A percentile compares a stretch with the other conserved stretches of the same genome.
phyloP scores from a whole-genome alignment of 2,888 invertebrate species.

The Psococerastis gibbosa region DNA sequence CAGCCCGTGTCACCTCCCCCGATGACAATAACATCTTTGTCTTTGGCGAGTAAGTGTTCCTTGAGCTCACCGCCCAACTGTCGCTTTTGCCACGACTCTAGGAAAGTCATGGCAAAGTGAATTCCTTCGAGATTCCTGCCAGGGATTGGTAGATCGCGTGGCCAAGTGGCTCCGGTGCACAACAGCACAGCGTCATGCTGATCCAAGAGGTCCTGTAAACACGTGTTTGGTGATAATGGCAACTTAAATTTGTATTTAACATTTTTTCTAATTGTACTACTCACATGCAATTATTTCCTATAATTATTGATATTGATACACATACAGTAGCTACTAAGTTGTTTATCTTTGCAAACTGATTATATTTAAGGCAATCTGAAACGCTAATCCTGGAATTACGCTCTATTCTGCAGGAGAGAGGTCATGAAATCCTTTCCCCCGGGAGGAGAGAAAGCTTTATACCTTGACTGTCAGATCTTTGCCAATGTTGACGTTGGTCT shows the following conservation, averaged over 20 bases:
- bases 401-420: too few species aligned
- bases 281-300: too few species aligned
- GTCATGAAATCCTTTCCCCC: too few species aligned
- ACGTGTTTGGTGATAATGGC: background rate
- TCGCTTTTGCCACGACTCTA: slow-evolving; percentile 92
- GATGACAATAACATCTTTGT: slow-evolving; percentile 86
- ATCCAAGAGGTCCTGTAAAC: slow-evolving; percentile 23
- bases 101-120: slow-evolving; percentile 94
- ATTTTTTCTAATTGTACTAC: too few species aligned
- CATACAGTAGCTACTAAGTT: too few species aligned
- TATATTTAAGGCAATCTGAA: too few species aligned
- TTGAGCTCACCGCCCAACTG: slow-evolving; percentile 48
- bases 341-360: too few species aligned
- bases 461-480: slow-evolving; percentile 66
- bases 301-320: too few species aligned
- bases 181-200: slow-evolving; percentile 75
- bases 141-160: slow-evolving; percentile 70
- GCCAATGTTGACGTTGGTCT: slow-evolving; percentile 78
- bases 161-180: slow-evolving; percentile 92
- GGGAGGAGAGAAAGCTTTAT: too few species aligned
- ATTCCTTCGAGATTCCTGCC: slow-evolving; percentile 83
- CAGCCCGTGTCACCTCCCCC: slow-evolving; percentile 84
- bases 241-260: too few species aligned
- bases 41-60: slow-evolving; percentile 59
- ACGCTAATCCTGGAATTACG: too few species aligned